A percentile compares a stretch with the other conserved stretches of the same genome.
Evolutionary conservation across 1,140 invertebrate species (phyloP).

Genomic region (Bombus sibiricus): DNA sequence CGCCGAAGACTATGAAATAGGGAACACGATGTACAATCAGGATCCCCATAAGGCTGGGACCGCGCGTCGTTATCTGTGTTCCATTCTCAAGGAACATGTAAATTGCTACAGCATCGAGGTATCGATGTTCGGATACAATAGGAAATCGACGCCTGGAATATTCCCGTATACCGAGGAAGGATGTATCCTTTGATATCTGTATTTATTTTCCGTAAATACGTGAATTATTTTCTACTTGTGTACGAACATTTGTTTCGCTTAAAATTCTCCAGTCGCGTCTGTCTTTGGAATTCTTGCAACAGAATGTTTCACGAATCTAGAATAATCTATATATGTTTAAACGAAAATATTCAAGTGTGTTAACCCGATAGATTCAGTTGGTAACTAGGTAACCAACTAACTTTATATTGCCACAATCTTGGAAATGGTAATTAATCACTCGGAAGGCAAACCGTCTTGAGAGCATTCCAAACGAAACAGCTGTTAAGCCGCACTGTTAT

Average conservation of each 20-base stretch:
- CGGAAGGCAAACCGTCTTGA: not conserved
- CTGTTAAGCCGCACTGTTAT: not conserved
- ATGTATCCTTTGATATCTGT: constrained; percentile 89
- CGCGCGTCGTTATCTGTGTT: constrained; percentile 89
- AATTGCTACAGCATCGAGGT: constrained; percentile 94
- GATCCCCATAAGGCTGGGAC: constrained; percentile 94
- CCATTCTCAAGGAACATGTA: constrained; percentile 87
- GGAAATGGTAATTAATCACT: not conserved
- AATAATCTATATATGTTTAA: not conserved
- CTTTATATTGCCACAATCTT: not conserved
- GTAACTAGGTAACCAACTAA: not conserved
- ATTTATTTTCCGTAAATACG: not conserved
- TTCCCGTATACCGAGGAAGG: constrained; percentile 94
- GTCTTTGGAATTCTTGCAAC: not conserved
- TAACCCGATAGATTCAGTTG: not conserved
- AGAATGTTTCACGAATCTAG: not conserved
- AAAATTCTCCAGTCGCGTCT: not conserved
- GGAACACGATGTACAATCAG: constrained; percentile 95
- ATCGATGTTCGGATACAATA: constrained; percentile 92
- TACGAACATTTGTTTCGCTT: not conserved
- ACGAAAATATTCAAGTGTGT: not conserved
- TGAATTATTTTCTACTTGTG: not conserved
- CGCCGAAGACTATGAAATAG: constrained; percentile 91
- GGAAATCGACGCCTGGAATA: constrained; percentile 85
- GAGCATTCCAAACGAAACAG: too few relatives aligned